These are phyloP conservation scores for Alligator sinensis DNA, from an alignment of 2,113 vertebrate species.

Conservation along the genomic window DNA sequence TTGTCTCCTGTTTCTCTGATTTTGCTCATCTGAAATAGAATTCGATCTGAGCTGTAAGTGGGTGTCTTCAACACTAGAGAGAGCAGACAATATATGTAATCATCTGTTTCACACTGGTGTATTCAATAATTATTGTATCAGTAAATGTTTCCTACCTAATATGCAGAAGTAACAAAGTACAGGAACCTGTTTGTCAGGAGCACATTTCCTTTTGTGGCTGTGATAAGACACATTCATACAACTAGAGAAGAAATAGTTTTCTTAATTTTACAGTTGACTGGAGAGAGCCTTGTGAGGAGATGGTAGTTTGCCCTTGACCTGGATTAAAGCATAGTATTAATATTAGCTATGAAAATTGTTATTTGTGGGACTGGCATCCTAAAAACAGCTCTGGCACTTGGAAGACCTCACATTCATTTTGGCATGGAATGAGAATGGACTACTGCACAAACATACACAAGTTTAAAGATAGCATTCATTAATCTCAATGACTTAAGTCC, in stretches of 20 bases:
- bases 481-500: background rate
- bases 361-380: background rate
- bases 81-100: background rate
- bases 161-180: background rate
- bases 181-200: constrained; percentile 18
- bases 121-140: background rate
- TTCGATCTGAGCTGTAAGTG: constrained; percentile 9
- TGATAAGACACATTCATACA: background rate
- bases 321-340: background rate
- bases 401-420: background rate
- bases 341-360: background rate
- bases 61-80: background rate
- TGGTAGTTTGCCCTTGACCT: constrained; percentile 17
- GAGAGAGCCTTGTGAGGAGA: background rate
- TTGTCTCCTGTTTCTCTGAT: constrained; percentile 8
- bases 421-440: background rate
- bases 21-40: constrained; percentile 38
- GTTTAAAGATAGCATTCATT: background rate
- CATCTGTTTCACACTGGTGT: background rate
- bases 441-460: fast-evolving
- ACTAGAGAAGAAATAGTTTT: background rate
- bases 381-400: background rate
- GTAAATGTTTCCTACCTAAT: background rate
- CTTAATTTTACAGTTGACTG: background rate
- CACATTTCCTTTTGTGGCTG: background rate